Base-by-base conservation (phyloP, 2,888 invertebrate species). In the Trissolcus japonicus region DNA sequence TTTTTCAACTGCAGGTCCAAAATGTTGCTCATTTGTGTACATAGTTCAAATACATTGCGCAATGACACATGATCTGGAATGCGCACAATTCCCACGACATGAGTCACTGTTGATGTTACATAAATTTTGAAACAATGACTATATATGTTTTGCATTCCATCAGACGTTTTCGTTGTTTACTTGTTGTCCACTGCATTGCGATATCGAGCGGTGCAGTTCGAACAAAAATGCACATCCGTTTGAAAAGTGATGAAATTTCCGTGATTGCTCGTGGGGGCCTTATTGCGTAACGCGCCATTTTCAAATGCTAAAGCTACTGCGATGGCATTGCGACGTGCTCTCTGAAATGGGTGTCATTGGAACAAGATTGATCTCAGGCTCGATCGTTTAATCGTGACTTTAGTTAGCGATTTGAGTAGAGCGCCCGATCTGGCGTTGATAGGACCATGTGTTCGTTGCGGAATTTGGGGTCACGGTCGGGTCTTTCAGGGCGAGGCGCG, bases 221-320 rank as follows among this genome's bases (percentile, higher is more conserved):
- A 35, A 35, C 9, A 35, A 35, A 11, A 35, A 25, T 9, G 2
- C 9, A 35, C 6, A 35, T 35, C 35, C 35, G 35, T 35, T 35
- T 35, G 35, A 9, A 9, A 35, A 35, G 9, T 35, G 35, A 35
- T 9, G 35, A 35, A 35, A 35, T 9, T 35, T 35, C 1, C 1
- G 41, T 19, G 40, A 41, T 48, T 62, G 46, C 53, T 65, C 56
- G 61, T 59, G 41, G 62, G 41, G 48, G 41, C 50, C 62, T 16
- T 46, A 43, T 78, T 78, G 78, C 78, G 75, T 75, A 78, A 78
- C 60, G 48, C 69, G 78, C 61, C 71, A 75, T 71, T 78, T 78
- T 68, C 63, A 78, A 78, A 75, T 72, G 78, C 56, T 71, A 72
- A 69, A 72, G 71, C 61, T 46, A 69, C 54, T 46, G 50, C 25